Evolutionary conservation across 2,113 vertebrate species (phyloP).

Genomic region (Bombycilla garrulus): DNA sequence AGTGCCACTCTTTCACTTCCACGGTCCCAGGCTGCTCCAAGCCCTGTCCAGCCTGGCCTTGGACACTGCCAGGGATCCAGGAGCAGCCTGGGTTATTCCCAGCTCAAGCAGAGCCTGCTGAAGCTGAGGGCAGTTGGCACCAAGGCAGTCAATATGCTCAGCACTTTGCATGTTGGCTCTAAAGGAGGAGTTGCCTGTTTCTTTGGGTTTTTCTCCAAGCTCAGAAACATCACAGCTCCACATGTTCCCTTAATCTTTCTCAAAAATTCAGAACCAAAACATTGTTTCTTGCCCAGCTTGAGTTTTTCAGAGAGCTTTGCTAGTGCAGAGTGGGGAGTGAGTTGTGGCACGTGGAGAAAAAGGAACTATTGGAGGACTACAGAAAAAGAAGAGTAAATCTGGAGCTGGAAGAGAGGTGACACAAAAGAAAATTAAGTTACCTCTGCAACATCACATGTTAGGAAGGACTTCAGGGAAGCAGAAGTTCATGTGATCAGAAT

Average conservation of each 20-base stretch:
- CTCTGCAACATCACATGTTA: background rate
- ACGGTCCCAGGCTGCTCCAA: background rate
- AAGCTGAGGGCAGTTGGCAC: background rate
- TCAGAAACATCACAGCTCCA: background rate
- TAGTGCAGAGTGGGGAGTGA: background rate
- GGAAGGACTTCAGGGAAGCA: background rate
- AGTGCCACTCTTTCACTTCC: too few relatives aligned
- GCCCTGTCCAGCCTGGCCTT: background rate
- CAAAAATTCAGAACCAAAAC: background rate
- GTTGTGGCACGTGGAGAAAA: background rate
- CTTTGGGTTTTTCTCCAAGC: background rate
- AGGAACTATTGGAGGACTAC: background rate
- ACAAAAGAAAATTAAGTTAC: background rate
- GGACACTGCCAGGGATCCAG: background rate
- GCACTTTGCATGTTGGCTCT: background rate
- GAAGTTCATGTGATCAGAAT: background rate
- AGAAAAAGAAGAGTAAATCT: background rate
- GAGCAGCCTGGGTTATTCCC: background rate
- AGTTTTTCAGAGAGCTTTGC: background rate
- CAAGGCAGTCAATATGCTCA: background rate
- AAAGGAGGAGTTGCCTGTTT: background rate
- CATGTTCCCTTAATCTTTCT: background rate
- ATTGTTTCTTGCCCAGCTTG: background rate
- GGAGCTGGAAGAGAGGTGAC: background rate
- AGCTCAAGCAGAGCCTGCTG: background rate